Base-by-base conservation (phyloP, 2,113 vertebrate genomes). In the Nesogale talazaci region DNA sequence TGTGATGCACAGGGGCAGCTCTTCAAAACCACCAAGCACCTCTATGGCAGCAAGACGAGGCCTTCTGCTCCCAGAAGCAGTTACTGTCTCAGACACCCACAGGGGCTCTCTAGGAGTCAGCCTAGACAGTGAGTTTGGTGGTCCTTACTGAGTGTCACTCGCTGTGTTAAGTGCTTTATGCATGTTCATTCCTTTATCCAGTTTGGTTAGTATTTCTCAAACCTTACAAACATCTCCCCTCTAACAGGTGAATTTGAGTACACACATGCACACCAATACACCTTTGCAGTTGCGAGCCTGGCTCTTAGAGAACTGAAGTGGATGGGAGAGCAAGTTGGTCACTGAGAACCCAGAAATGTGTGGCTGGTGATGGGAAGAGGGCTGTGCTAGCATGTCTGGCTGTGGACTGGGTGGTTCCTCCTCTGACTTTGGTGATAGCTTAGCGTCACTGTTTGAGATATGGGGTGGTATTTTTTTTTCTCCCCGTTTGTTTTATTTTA, bases 381-480 rank as follows among this genome's bases (percentile, higher is more conserved):
- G 52, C 40, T 34, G 23, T 52, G 34, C 20, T 25, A 22, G 52
- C 31, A 7, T 25, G 36, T 59, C 19, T 63, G 23, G 2, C 17
- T 83, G 40, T 74, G 17, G 46, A 20, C 19, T 11, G 0, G 1
- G 40, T 84, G 4, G 42, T 65, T 83, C 6, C 10, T 74, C 22
- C 40, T 34, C n/a, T 52, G 15, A 65, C 16, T 40, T 59, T 38
- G 36, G 19, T 72, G 65, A 6, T 59, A 27, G 61, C 72, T 94
- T 89, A 65, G 86, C 74, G 89, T 85, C 56, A 67, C 76, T 96
- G 72, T 63, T 79, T 93, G 91, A 46, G 36, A 91, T 42, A 25
- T 19, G 25, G 20, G 17, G 2, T 61, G 59, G 11, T 11, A 22
- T 61, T 61, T 61, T 22, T 25, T 61, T 61, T 61, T 23, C n/a